Percentiles rank a stretch among this genome's conserved stretches.
Conservation (phyloP, 2,113 vertebrate genomes). For the Sialia sialis region DNA sequence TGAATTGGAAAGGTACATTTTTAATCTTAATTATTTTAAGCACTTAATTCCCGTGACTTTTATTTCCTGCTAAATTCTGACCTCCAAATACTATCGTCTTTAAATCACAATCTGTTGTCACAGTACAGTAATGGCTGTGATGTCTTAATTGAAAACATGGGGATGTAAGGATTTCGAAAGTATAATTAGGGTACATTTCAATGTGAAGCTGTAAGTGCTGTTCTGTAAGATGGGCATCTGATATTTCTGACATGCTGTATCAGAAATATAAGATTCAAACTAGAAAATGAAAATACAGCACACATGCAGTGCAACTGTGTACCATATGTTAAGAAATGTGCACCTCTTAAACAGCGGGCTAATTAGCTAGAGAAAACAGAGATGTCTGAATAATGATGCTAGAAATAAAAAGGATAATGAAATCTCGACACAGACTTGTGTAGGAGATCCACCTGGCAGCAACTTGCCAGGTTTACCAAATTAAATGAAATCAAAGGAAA, state of each 20-base stretch:
- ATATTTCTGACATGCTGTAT: slow-evolving; percentile 16
- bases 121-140: slow-evolving; percentile 50
- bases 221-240: neutral
- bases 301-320: neutral
- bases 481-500: slow-evolving; percentile 53
- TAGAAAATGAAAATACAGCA: slow-evolving; percentile 19
- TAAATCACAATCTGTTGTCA: slow-evolving; percentile 61
- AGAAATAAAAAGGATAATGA: slow-evolving; percentile 58
- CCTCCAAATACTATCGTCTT: slow-evolving; percentile 49
- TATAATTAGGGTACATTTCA: slow-evolving; percentile 45
- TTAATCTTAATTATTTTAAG: slow-evolving; percentile 65
- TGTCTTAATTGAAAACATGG: slow-evolving; percentile 69
- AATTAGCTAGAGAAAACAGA: slow-evolving; percentile 62
- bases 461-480: slow-evolving; percentile 44
- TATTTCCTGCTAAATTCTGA: slow-evolving; percentile 57
- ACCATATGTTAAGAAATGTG: slow-evolving; percentile 43
- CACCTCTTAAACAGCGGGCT: slow-evolving; percentile 3
- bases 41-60: slow-evolving; percentile 55
- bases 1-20: slow-evolving; percentile 65
- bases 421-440: slow-evolving; percentile 22
- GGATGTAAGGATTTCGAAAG: slow-evolving; percentile 18
- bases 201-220: neutral
- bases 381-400: slow-evolving; percentile 32
- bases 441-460: slow-evolving; percentile 50
- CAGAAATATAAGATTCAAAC: neutral